Percentiles rank a stretch among this genome's conserved stretches.
Conservation (phyloP, 1,140 invertebrate species). For the Battus philenor region DNA sequence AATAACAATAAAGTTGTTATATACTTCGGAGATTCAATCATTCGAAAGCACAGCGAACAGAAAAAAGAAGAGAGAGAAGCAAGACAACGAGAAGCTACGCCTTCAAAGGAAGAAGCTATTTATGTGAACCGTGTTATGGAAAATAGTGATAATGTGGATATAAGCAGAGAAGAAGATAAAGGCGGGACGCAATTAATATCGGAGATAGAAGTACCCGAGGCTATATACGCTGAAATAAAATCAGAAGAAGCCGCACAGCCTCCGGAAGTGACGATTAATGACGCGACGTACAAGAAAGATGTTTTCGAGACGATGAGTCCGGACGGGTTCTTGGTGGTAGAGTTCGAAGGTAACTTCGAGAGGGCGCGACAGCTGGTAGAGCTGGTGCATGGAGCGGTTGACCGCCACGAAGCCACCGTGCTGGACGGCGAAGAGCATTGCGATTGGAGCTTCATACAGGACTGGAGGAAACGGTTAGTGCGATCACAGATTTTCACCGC, state of each 20-base stretch:
- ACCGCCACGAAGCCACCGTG: constrained; percentile 64
- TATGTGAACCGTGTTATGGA: constrained; percentile 63
- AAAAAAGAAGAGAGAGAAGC: constrained; percentile 45
- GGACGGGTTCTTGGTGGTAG: constrained; percentile 79
- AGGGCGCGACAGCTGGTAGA: constrained; percentile 78
- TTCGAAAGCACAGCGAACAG: constrained; percentile 68
- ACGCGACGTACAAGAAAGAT: constrained; percentile 62
- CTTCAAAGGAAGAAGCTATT: constrained; percentile 62
- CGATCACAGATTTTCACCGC: constrained; percentile 1
- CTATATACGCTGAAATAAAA: constrained; percentile 68
- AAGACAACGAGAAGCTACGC: constrained; percentile 29
- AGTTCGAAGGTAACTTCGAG: constrained; percentile 80
- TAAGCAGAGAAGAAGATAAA: constrained; percentile 52
- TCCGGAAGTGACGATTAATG: constrained; percentile 47
- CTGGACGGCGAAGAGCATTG: constrained; percentile 74
- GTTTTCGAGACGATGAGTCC: constrained; percentile 48
- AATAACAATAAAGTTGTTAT: constrained; percentile 81
- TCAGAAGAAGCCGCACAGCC: constrained; percentile 30
- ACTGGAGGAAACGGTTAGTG: constrained; percentile 81
- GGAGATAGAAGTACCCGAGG: constrained; percentile 64
- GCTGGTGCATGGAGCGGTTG: constrained; percentile 73
- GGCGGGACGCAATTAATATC: constrained; percentile 59
- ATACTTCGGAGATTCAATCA: constrained; percentile 82
- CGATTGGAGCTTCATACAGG: constrained; percentile 85
- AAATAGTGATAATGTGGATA: constrained; percentile 50